A percentile compares a stretch with the other conserved stretches of the same genome.
Conservation (phyloP, 2,888 invertebrate species). For the Sphecodes monilicornis region DNA sequence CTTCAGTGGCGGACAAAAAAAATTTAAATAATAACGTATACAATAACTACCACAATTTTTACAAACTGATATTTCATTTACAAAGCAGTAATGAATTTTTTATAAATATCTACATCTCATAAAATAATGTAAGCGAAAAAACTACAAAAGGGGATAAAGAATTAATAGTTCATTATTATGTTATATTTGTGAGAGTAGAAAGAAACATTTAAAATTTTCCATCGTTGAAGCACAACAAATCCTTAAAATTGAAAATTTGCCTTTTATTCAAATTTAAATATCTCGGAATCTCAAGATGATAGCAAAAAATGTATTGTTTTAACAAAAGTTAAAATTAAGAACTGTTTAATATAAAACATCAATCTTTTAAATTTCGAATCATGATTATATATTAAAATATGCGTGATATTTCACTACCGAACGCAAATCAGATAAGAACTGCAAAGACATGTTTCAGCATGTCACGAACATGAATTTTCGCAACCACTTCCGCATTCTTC, state of each 20-base stretch:
- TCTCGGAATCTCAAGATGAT: neutral
- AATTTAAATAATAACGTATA: neutral
- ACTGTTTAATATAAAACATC: neutral
- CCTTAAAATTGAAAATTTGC: too few relatives aligned
- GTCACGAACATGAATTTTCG: slow-evolving; percentile 65
- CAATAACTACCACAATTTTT: neutral
- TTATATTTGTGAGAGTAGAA: too few relatives aligned
- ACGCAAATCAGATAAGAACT: slow-evolving; percentile 29
- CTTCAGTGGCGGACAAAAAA: neutral
- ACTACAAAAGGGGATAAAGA: too few relatives aligned
- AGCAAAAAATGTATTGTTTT: neutral
- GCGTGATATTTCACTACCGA: neutral
- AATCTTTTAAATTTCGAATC: neutral
- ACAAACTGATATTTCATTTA: neutral
- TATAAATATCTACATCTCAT: neutral
- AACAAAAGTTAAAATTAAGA: neutral
- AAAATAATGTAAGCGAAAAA: neutral
- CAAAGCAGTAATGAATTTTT: neutral
- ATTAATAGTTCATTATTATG: too few relatives aligned
- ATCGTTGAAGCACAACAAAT: too few relatives aligned
- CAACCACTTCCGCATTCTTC: slow-evolving; percentile 71
- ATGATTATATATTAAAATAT: neutral
- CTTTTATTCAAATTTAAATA: too few relatives aligned
- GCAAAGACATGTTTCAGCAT: slow-evolving; percentile 55
- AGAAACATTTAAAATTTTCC: too few relatives aligned